Percentiles rank a stretch among this genome's conserved stretches.
Conservation (phyloP, 2,113 vertebrate genomes). For the Oenanthe melanoleuca region DNA sequence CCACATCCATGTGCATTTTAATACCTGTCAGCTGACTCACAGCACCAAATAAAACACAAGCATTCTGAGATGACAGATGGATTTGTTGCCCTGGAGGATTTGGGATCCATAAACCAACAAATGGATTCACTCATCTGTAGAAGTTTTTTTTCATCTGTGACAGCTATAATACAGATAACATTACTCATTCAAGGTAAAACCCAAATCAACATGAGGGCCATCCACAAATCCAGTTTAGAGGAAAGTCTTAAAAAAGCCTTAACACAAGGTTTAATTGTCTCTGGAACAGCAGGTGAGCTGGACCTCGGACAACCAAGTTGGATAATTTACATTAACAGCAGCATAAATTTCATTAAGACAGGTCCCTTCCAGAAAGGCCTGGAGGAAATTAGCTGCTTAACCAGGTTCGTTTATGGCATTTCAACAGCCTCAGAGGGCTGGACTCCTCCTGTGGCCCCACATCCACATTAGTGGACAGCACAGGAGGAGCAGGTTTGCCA, state of each 20-base stretch:
- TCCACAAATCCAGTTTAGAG: slow-evolving; percentile 17
- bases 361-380: background rate
- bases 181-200: slow-evolving; percentile 64
- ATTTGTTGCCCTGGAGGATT: slow-evolving; percentile 57
- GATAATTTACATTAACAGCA: background rate
- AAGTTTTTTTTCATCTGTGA: slow-evolving; percentile 71
- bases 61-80: slow-evolving; percentile 53
- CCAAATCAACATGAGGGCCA: background rate
- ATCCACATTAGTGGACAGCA: background rate
- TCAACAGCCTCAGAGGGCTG: background rate
- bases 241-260: background rate
- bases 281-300: background rate
- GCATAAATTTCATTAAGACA: background rate
- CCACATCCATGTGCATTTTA: slow-evolving; percentile 50
- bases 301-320: background rate
- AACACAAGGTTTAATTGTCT: background rate
- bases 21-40: slow-evolving; percentile 48
- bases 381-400: background rate
- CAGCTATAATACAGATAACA: slow-evolving; percentile 65
- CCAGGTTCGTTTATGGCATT: background rate
- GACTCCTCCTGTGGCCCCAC: background rate
- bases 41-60: slow-evolving; percentile 61
- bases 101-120: slow-evolving; percentile 71
- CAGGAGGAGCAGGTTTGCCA: background rate
- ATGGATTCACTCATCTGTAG: slow-evolving; percentile 70